phyloP scores from a whole-genome alignment of 2,888 invertebrate genomes.

The Melieria omissa region DNA sequence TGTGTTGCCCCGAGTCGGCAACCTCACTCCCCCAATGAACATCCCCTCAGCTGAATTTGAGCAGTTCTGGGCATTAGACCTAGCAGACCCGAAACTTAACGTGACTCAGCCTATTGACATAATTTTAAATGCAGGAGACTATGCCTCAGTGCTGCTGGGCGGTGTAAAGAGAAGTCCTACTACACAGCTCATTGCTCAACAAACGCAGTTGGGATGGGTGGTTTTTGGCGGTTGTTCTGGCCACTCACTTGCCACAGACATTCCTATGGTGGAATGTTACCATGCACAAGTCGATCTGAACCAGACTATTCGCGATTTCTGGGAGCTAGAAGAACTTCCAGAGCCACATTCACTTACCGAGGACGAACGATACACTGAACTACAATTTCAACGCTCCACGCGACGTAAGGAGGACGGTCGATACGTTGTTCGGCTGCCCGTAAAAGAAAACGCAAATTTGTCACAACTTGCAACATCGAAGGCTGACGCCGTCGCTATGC shows the following conservation, averaged over 20 bases:
- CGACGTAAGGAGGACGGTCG: background rate
- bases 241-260: background rate
- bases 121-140: constrained; percentile 18
- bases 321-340: constrained; percentile 19
- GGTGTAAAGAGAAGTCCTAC: background rate
- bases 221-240: background rate
- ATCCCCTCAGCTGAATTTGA: too few species aligned
- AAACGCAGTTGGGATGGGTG: background rate
- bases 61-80: too few species aligned
- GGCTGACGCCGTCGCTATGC: background rate
- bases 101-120: constrained; percentile 6
- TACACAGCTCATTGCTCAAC: background rate
- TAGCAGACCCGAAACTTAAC: too few species aligned
- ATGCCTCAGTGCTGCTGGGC: constrained; percentile 1
- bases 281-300: constrained; percentile 6
- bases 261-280: background rate
- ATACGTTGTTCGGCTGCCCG: background rate
- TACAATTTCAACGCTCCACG: background rate
- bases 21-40: too few species aligned
- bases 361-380: background rate
- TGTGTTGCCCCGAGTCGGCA: too few species aligned
- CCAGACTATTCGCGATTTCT: constrained; percentile 11
- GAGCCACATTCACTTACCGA: background rate
- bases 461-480: background rate
- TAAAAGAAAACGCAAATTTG: background rate